Conservation (phyloP, 1,140 invertebrate genomes). For the Lepidurus apus region DNA sequence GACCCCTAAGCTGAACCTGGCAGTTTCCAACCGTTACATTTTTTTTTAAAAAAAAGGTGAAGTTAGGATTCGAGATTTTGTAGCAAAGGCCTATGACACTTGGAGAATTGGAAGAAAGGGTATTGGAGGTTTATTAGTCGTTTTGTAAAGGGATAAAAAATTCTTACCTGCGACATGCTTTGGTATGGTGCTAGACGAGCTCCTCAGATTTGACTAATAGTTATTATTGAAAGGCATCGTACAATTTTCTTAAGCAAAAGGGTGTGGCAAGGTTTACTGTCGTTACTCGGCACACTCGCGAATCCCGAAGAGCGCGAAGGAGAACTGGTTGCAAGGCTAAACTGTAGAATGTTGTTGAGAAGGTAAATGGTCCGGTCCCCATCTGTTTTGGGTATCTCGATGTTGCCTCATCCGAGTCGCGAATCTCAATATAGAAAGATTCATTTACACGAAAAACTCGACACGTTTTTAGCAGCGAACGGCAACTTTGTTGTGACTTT, state of each 20-base stretch:
- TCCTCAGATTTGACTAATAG: slow-evolving; percentile 1
- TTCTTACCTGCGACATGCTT: neutral
- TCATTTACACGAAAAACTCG: too few species aligned
- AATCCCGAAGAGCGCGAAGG: neutral
- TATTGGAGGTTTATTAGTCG: neutral
- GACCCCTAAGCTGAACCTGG: too few species aligned
- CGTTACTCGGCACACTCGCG: neutral
- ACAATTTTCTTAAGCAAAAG: neutral
- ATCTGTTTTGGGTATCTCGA: neutral
- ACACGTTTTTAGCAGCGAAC: too few species aligned
- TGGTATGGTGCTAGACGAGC: neutral
- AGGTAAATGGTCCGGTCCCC: neutral
- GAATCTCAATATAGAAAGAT: too few species aligned
- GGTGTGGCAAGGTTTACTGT: slow-evolving; percentile 8
- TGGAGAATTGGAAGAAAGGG: neutral
- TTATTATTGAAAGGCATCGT: slow-evolving; percentile 4
- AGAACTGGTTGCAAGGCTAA: neutral
- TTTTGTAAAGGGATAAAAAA: neutral
- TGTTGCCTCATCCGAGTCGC: neutral
- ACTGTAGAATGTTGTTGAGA: neutral
- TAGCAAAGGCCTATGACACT: neutral
- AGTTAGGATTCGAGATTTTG: neutral
- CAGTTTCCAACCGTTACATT: too few species aligned
- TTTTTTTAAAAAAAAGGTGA: neutral
- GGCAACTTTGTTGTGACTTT: too few species aligned